Conservation (phyloP, 2,797 vertebrate genomes). For the Cuniculus paca region DNA sequence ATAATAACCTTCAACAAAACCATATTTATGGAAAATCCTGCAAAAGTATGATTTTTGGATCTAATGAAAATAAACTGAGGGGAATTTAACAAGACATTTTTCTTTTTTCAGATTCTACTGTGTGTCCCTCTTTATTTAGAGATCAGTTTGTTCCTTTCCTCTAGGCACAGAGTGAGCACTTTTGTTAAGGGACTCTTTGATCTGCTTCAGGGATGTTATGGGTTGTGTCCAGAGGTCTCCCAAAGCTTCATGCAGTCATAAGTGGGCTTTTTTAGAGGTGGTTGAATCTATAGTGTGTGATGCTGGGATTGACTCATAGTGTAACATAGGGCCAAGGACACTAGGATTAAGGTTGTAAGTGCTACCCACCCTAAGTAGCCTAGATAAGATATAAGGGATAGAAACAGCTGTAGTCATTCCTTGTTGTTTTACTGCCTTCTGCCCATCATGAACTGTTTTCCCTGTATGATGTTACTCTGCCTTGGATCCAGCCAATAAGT, state of each 20-base stretch:
- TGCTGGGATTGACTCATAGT: background rate
- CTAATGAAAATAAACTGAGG: background rate
- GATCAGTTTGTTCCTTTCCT: background rate
- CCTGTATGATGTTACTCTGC: background rate
- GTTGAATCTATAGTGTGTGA: background rate
- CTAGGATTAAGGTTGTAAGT: background rate
- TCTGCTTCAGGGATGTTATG: background rate
- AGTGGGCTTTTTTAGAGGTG: background rate
- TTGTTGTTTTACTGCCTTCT: background rate
- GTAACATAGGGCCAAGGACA: background rate
- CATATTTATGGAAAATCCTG: background rate
- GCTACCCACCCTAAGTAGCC: background rate
- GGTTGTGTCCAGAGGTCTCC: background rate
- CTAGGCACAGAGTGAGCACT: background rate
- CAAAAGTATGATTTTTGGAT: background rate
- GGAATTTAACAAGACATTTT: background rate
- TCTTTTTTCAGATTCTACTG: background rate
- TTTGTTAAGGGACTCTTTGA: background rate
- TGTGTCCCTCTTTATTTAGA: background rate
- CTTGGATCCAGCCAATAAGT: background rate
- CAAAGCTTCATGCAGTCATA: background rate
- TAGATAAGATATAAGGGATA: background rate
- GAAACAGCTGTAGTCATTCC: background rate
- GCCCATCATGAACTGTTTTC: background rate
- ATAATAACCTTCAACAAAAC: background rate